Evolutionary conservation across 2,797 vertebrate genomes (phyloP).

Genomic region (Lagorchestes hirsutus): DNA sequence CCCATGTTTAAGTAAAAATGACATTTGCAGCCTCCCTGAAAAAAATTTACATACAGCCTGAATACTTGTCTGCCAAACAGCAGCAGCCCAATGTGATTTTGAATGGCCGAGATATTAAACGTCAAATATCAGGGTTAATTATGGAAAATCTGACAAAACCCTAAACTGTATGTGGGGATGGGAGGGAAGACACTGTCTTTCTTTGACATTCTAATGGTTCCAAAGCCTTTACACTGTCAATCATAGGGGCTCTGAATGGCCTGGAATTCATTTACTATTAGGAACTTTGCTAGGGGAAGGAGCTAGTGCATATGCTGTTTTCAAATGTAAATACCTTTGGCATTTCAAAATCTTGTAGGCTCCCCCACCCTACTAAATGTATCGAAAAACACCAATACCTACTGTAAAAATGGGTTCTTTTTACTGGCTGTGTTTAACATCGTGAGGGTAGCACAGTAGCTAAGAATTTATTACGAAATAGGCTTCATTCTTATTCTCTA

Average conservation of each 20-base stretch:
- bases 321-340: constrained; percentile 30
- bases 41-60: neutral
- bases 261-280: neutral
- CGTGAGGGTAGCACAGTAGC: neutral
- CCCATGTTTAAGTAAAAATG: constrained; percentile 4
- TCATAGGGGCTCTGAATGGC: neutral
- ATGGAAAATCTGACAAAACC: constrained; percentile 31
- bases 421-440: neutral
- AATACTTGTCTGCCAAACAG: neutral
- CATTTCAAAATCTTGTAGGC: neutral
- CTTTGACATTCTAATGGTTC: neutral
- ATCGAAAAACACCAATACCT: neutral
- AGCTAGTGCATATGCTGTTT: neutral
- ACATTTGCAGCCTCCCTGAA: constrained; percentile 5
- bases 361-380: neutral
- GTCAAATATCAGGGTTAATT: constrained; percentile 55
- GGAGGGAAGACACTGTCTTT: neutral
- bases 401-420: neutral
- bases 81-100: neutral
- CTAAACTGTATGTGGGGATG: neutral
- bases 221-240: neutral
- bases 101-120: constrained; percentile 15
- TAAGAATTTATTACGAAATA: neutral
- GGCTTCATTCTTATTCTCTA: neutral
- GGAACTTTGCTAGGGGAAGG: neutral